Base-by-base conservation (phyloP, 1,140 invertebrate species). In the Cyphomyrmex costatus region DNA sequence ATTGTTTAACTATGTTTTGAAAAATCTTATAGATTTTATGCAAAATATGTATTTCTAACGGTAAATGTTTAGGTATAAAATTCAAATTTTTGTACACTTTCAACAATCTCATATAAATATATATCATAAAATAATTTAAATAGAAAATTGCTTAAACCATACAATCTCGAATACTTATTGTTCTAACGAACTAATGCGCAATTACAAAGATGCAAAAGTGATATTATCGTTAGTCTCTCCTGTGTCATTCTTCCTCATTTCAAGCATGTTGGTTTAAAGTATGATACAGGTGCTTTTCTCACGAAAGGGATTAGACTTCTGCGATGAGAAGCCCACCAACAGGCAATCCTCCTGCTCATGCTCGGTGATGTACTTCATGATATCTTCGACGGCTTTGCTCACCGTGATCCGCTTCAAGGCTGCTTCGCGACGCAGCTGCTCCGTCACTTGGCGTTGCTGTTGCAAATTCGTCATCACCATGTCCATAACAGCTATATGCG, bases 221-320 rank as follows among this genome's bases (percentile, higher is more conserved):
- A 60, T 14, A 14, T 58, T 60, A 33, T 65, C 3, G 7, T 65
- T 65, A 3, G 61, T 12, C 16, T 6, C 30, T 33, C 61, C 27
- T 65, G 12, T 6, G 19, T 4, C 49, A 19, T 14, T 27, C 2
- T 6, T 42, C 49, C 7, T 89, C 30, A 89, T 60, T 85, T 85
- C 49, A 88, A 76, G 33, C 90, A 91, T 0, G 84, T 21, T 3
- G 86, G 58, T 16, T 91, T 97, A 99, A 88, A 99, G 96, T 92
- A 99, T 96, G 80, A 96, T 96, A 95, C 98, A 99, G 63, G 98
- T 98, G 91, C 98, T 98, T 95, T 99, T 99, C 95, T 99, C 99
- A 92, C 98, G 97, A 96, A 99, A 99, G 46, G 99, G 99, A 96
- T 99, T 99, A 10, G 99, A 98, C 94, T 99, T 99, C 94, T 99